A percentile compares a stretch with the other conserved stretches of the same genome.
phyloP scores from a whole-genome alignment of 2,888 invertebrate species.

The Orchestes rusci region DNA sequence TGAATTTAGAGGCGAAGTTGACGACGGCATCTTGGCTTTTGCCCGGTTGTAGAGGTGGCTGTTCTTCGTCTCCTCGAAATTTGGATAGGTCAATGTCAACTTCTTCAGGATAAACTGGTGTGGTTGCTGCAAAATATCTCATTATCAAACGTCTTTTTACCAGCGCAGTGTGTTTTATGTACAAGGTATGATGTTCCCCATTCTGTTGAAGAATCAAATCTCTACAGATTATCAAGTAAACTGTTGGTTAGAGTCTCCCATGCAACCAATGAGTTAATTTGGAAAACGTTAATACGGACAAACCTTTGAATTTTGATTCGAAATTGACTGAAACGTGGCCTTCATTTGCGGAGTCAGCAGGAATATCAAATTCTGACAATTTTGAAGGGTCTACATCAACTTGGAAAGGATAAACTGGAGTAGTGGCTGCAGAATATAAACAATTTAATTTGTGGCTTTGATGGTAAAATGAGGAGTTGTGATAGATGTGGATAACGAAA shows the following conservation, averaged over 20 bases:
- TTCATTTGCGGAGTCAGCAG: slow-evolving; percentile 1
- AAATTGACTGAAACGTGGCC: slow-evolving; percentile 14
- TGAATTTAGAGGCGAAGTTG: slow-evolving; percentile 21
- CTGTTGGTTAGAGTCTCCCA: too few relatives aligned
- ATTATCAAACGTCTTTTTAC: not conserved
- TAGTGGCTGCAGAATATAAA: slow-evolving; percentile 32
- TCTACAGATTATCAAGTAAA: too few relatives aligned
- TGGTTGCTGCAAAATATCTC: slow-evolving; percentile 13
- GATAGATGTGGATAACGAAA: too few relatives aligned
- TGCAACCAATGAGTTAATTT: too few relatives aligned
- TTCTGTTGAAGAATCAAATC: too few relatives aligned
- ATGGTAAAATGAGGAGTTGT: too few relatives aligned
- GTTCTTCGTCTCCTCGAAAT: slow-evolving; percentile 14
- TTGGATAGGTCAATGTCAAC: slow-evolving; percentile 16
- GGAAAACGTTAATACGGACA: slow-evolving; percentile 5
- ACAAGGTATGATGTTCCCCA: not conserved
- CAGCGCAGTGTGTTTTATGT: not conserved
- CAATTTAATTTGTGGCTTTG: too few relatives aligned
- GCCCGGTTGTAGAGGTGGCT: slow-evolving; percentile 5
- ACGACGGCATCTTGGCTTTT: slow-evolving; percentile 6
- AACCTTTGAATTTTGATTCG: slow-evolving; percentile 19
- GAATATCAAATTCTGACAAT: slow-evolving; percentile 17
- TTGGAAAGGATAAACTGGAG: slow-evolving; percentile 33
- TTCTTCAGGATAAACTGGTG: slow-evolving; percentile 18
- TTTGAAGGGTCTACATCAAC: slow-evolving; percentile 27